A percentile compares a stretch with the other conserved stretches of the same genome.
Evolutionary conservation across 2,797 vertebrate genomes (phyloP).

Genomic region (Leptatherina wallacei): DNA sequence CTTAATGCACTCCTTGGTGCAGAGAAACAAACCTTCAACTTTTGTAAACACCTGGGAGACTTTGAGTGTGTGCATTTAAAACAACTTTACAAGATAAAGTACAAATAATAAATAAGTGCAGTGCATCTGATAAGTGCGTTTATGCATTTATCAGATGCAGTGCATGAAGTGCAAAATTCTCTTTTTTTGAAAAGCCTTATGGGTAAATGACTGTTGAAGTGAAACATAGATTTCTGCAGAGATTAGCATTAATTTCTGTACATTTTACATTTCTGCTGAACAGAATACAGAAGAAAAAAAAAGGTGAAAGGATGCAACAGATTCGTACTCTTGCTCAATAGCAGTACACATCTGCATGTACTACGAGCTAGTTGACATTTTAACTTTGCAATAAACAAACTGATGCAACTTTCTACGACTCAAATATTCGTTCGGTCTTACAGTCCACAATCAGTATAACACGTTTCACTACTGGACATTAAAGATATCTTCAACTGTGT

Average conservation of each 20-base stretch:
- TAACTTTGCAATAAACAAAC: constrained; percentile 1
- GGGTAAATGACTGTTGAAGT: not conserved
- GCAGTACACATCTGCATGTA: not conserved
- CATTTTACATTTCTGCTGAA: constrained; percentile 17
- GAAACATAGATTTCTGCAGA: not conserved
- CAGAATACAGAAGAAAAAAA: not conserved
- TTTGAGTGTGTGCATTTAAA: not conserved
- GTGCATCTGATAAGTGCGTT: too few species aligned
- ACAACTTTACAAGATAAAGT: constrained; percentile 10
- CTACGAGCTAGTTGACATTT: not conserved
- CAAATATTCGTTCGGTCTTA: constrained; percentile 4
- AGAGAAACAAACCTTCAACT: not conserved
- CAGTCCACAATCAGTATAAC: constrained; percentile 8
- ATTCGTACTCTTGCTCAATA: not conserved
- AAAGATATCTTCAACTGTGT: constrained; percentile 2
- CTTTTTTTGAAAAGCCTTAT: not conserved
- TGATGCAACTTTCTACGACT: not conserved
- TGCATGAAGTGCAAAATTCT: not conserved
- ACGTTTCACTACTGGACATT: constrained; percentile 18
- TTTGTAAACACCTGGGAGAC: not conserved
- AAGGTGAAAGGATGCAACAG: not conserved
- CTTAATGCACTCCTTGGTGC: not conserved
- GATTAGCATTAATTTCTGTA: not conserved
- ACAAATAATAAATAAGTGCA: constrained; percentile 71
- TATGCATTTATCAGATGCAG: too few species aligned